These are phyloP conservation scores for Brachypodius melanocephalos DNA, from an alignment of 2,113 vertebrate species.

Conservation along the genomic window DNA sequence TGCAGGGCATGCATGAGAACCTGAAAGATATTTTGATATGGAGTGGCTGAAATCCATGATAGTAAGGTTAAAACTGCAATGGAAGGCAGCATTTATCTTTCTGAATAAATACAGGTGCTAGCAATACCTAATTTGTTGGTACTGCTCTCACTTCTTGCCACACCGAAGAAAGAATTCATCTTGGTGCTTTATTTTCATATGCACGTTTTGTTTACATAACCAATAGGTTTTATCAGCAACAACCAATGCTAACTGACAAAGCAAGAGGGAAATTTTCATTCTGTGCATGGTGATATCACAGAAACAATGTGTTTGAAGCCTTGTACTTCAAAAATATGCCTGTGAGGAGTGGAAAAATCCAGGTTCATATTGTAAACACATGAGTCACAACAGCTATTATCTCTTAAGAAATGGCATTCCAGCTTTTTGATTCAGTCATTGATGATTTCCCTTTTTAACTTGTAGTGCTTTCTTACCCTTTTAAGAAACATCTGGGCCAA, in stretches of 20 bases:
- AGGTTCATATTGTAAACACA: slow-evolving; percentile 12
- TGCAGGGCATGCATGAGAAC: neutral
- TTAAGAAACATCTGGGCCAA: slow-evolving; percentile 21
- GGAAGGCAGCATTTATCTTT: neutral
- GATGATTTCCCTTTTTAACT: slow-evolving; percentile 53
- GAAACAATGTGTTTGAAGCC: slow-evolving; percentile 49
- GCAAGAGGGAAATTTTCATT: slow-evolving; percentile 37
- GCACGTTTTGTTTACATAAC: slow-evolving; percentile 43
- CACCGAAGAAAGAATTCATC: neutral
- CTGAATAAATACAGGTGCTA: neutral
- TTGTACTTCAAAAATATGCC: slow-evolving; percentile 46
- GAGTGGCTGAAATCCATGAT: neutral
- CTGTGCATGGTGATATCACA: slow-evolving; percentile 28
- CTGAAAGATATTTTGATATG: neutral
- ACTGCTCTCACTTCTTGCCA: neutral
- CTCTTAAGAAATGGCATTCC: slow-evolving; percentile 39
- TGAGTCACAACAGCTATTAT: slow-evolving; percentile 53
- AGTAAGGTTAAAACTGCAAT: neutral
- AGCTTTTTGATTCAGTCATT: slow-evolving; percentile 44
- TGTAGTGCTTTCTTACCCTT: slow-evolving; percentile 4
- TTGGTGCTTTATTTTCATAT: slow-evolving; percentile 7
- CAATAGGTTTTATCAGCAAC: slow-evolving; percentile 22
- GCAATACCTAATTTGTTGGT: neutral
- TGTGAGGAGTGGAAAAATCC: slow-evolving; percentile 51
- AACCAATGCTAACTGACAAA: slow-evolving; percentile 25